A percentile compares a stretch with the other conserved stretches of the same genome.
phyloP scores from a whole-genome alignment of 2,113 vertebrate species.

The Ictidomys tridecemlineatus region DNA sequence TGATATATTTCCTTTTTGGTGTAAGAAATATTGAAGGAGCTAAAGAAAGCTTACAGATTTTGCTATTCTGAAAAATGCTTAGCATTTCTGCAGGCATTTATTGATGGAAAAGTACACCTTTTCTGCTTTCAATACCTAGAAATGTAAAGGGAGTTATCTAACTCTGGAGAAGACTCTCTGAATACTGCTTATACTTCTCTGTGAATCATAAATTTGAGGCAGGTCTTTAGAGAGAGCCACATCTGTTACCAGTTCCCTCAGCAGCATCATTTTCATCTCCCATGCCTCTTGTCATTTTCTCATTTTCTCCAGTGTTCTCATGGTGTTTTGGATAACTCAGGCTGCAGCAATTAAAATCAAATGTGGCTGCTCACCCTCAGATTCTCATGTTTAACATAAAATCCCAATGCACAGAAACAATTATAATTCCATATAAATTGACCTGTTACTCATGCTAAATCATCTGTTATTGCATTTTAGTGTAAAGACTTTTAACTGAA shows the following conservation, averaged over 20 bases:
- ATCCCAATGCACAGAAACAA: constrained; percentile 71
- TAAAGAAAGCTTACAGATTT: constrained; percentile 50
- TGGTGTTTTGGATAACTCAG: constrained; percentile 71
- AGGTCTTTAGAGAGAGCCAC: background rate
- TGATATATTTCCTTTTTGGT: background rate
- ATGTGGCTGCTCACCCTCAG: constrained; percentile 45
- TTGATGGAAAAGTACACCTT: constrained; percentile 21
- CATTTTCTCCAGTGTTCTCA: constrained; percentile 70
- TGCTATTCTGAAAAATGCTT: constrained; percentile 48
- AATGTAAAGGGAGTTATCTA: constrained; percentile 52
- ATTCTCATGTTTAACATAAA: constrained; percentile 77
- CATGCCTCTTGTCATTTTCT: constrained; percentile 69
- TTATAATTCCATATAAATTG: constrained; percentile 72
- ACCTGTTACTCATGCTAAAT: constrained; percentile 68
- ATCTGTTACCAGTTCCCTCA: constrained; percentile 63
- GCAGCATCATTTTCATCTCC: constrained; percentile 64
- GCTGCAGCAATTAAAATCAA: constrained; percentile 73
- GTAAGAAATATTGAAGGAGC: constrained; percentile 31
- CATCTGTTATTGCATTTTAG: constrained; percentile 61
- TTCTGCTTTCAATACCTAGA: background rate
- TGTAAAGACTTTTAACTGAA: constrained; percentile 45
- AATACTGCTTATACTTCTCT: constrained; percentile 25
- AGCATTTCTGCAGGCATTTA: constrained; percentile 22
- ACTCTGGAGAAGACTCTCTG: constrained; percentile 25
- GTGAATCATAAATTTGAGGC: constrained; percentile 56